Conservation (phyloP, 2,888 invertebrate genomes). For the Macrosiphum euphorbiae region DNA sequence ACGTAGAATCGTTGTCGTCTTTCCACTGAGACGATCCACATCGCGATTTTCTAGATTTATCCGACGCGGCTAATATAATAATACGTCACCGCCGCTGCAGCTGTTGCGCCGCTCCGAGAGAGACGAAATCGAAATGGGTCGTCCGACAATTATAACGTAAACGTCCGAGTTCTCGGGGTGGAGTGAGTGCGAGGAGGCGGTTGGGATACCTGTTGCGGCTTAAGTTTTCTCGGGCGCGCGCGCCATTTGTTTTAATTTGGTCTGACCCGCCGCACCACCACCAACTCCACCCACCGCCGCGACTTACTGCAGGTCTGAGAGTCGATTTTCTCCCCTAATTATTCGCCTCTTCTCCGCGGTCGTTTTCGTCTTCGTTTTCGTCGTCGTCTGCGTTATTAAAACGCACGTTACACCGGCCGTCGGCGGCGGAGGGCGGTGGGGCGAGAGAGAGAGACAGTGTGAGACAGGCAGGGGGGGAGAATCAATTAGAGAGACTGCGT, state of each 20-base stretch:
- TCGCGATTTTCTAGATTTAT: not conserved
- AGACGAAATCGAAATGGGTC: not conserved
- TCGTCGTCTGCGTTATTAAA: constrained; percentile 48
- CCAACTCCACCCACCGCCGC: not conserved
- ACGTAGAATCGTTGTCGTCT: not conserved
- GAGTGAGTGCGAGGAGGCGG: not conserved
- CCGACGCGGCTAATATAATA: not conserved
- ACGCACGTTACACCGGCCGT: not conserved
- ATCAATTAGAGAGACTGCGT: constrained; percentile 52
- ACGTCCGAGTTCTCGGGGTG: not conserved
- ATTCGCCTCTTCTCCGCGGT: not conserved
- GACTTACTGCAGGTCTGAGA: not conserved
- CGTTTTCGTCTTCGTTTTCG: not conserved
- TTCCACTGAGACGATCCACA: not conserved
- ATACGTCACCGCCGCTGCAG: not conserved
- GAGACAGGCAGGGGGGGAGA: not conserved
- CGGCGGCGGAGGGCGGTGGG: not conserved
- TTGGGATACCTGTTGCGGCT: constrained; percentile 51
- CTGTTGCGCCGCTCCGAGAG: not conserved
- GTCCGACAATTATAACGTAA: constrained; percentile 15
- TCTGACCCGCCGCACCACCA: constrained; percentile 2
- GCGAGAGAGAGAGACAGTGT: not conserved
- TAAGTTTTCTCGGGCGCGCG: constrained; percentile 21
- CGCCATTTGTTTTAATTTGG: constrained; percentile 57
- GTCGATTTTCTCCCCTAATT: constrained; percentile 34